phyloP scores from a whole-genome alignment of 2,797 vertebrate species.

The Semotilus atromaculatus region DNA sequence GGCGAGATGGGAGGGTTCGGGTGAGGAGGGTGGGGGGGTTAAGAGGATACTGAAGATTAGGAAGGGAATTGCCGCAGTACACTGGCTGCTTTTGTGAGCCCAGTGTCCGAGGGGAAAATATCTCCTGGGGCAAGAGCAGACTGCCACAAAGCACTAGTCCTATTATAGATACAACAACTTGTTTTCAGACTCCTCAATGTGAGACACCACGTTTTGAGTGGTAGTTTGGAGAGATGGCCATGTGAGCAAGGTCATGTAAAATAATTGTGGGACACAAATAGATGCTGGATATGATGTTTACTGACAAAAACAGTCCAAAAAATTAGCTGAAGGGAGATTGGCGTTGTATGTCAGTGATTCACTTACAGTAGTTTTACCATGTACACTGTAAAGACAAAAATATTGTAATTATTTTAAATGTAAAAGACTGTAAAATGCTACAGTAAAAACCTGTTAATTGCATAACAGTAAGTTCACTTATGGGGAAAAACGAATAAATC shows the following conservation, averaged over 20 bases:
- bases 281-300: constrained; percentile 39
- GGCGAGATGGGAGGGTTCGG: background rate
- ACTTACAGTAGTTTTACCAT: background rate
- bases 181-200: constrained; percentile 62
- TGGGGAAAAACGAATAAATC: background rate
- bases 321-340: constrained; percentile 3
- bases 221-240: constrained; percentile 33
- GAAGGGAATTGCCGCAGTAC: constrained; percentile 62
- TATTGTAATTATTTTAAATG: background rate
- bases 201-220: constrained; percentile 41
- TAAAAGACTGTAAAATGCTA: background rate
- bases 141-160: constrained; percentile 63
- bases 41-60: constrained; percentile 69
- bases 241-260: constrained; percentile 59
- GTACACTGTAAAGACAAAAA: background rate
- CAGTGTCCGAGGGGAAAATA: constrained; percentile 60
- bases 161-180: constrained; percentile 67
- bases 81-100: constrained; percentile 68
- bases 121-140: constrained; percentile 61
- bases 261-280: constrained; percentile 48
- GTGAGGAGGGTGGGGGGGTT: constrained; percentile 48
- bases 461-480: background rate
- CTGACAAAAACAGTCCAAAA: constrained; percentile 19
- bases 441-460: background rate
- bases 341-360: background rate